These are phyloP conservation scores for Corythoichthys haematopterus DNA, from an alignment of 2,113 vertebrate species.

Conservation along the genomic window DNA sequence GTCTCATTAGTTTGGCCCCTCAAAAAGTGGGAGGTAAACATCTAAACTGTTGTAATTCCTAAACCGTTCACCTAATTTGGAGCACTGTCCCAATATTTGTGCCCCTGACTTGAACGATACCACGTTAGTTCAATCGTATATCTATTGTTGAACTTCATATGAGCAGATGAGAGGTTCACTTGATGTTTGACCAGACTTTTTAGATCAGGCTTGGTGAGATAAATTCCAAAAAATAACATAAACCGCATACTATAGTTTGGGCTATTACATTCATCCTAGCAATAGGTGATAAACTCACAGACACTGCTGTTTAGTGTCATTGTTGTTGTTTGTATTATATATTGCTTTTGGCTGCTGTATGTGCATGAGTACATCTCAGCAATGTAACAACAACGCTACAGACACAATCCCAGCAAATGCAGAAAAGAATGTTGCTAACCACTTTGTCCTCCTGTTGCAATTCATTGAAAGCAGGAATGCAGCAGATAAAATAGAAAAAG, in stretches of 20 bases:
- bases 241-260: neutral
- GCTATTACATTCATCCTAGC: neutral
- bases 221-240: neutral
- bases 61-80: no score
- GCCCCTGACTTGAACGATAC: neutral
- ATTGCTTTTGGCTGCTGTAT: slow-evolving; percentile 57
- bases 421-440: slow-evolving; percentile 74
- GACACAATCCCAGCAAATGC: slow-evolving; percentile 35
- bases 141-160: neutral
- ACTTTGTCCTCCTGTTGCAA: slow-evolving; percentile 81
- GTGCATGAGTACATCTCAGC: slow-evolving; percentile 38
- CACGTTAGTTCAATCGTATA: neutral
- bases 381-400: slow-evolving; percentile 44
- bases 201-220: neutral
- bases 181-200: neutral
- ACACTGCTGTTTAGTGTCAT: neutral
- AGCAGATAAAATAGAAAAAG: slow-evolving; percentile 54
- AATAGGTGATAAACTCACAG: slow-evolving; percentile 42
- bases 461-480: slow-evolving; percentile 71
- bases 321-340: neutral
- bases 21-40: no score
- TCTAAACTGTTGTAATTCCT: no score
- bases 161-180: neutral
- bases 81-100: no score
- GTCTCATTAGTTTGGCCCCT: no score